Evolutionary conservation across 2,797 vertebrate species (phyloP).

Genomic region (Macroramphosus scolopax): DNA sequence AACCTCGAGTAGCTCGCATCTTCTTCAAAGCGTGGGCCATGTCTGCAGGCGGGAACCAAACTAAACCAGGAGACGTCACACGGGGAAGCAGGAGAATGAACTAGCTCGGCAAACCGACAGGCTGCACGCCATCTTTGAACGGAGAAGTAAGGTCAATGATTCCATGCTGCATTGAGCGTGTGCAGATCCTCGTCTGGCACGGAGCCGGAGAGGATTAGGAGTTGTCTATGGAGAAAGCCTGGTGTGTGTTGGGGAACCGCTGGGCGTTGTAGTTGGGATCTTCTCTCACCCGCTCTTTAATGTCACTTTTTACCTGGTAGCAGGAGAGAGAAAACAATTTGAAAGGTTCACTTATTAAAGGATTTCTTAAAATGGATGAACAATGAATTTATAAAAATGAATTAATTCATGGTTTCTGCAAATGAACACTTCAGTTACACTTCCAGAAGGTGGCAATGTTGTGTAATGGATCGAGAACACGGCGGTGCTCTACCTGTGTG

Average conservation of each 20-base stretch:
- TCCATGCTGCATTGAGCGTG: conserved; percentile 3
- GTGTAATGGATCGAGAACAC: too few relatives aligned
- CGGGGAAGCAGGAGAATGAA: conserved; percentile 4
- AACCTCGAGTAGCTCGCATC: conserved; percentile 4
- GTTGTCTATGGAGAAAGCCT: conserved; percentile 77
- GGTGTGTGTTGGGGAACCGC: conserved; percentile 83
- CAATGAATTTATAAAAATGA: too few relatives aligned
- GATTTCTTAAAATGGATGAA: too few relatives aligned
- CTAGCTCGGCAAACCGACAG: too few relatives aligned
- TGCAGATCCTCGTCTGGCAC: neutral
- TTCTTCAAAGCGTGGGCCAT: too few relatives aligned
- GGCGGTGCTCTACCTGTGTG: conserved; percentile 25
- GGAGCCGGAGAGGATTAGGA: conserved; percentile 53
- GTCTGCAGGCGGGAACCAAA: neutral
- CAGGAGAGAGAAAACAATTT: too few relatives aligned
- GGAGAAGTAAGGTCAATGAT: too few relatives aligned
- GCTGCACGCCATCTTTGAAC: neutral
- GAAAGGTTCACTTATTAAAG: too few relatives aligned
- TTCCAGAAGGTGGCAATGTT: too few relatives aligned
- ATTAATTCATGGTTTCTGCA: too few relatives aligned
- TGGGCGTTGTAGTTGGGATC: conserved; percentile 82
- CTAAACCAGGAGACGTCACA: neutral
- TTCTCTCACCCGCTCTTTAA: conserved; percentile 80
- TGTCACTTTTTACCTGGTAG: conserved; percentile 80
- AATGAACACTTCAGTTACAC: too few relatives aligned